These are phyloP conservation scores for Drosophila seguyi DNA, from an alignment of 1,140 invertebrate species.

Conservation along the genomic window DNA sequence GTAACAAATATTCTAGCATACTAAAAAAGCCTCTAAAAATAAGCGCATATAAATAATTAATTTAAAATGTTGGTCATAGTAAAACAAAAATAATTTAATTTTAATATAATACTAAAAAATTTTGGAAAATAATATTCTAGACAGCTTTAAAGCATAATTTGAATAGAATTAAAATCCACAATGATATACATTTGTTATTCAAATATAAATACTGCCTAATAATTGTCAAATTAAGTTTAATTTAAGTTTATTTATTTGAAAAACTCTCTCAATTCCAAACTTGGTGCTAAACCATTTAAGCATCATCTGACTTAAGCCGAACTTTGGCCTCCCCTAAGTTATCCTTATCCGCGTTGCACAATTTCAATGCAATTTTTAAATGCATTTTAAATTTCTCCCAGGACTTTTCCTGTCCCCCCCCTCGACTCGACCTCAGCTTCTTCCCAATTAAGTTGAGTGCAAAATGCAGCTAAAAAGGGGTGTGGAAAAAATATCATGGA, in stretches of 20 bases:
- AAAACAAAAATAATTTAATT: too few species aligned
- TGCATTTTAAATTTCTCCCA: constrained; percentile 54
- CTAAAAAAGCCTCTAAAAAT: too few species aligned
- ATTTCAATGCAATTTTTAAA: constrained; percentile 45
- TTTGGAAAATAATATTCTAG: too few species aligned
- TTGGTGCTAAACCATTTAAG: constrained; percentile 4
- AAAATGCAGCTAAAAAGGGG: constrained; percentile 38
- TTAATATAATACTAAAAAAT: too few species aligned
- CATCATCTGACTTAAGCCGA: background rate
- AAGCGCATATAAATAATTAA: too few species aligned
- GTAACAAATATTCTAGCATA: too few species aligned
- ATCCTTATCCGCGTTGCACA: constrained; percentile 4
- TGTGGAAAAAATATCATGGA: background rate
- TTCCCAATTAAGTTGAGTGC: constrained; percentile 79
- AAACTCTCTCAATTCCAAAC: background rate
- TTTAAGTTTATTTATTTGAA: too few species aligned
- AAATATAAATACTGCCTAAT: too few species aligned
- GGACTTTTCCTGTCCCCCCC: constrained; percentile 16
- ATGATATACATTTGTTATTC: background rate
- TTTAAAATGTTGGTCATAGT: too few species aligned
- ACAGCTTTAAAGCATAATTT: background rate
- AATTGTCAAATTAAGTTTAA: background rate
- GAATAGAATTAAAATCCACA: background rate
- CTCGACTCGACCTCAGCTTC: constrained; percentile 11
- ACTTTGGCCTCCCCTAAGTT: constrained; percentile 5